A percentile compares a stretch with the other conserved stretches of the same genome.
phyloP scores from a whole-genome alignment of 2,888 invertebrate genomes.

The Drosophila ustulata region DNA sequence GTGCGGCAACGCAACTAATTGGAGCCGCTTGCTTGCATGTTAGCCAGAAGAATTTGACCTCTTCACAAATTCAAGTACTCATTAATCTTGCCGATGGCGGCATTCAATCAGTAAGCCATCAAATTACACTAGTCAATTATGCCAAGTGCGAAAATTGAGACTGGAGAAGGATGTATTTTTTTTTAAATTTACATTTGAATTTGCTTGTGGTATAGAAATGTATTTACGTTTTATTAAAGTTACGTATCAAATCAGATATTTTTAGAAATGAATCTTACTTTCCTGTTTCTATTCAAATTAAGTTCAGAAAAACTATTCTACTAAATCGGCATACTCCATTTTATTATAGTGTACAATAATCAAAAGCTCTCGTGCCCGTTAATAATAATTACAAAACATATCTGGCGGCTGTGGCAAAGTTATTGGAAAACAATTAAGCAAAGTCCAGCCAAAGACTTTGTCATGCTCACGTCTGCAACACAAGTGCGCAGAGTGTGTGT shows the following conservation, averaged over 20 bases:
- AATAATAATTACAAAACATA: slow-evolving; percentile 44
- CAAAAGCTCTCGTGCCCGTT: slow-evolving; percentile 12
- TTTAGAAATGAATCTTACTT: too few species aligned
- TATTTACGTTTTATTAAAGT: too few species aligned
- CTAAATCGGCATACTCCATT: neutral
- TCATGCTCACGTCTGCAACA: slow-evolving; percentile 34
- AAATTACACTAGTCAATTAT: slow-evolving; percentile 34
- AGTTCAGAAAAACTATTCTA: too few species aligned
- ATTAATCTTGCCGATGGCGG: slow-evolving; percentile 55
- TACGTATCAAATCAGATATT: too few species aligned
- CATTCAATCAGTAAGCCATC: slow-evolving; percentile 54
- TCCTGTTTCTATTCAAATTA: too few species aligned
- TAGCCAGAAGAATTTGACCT: slow-evolving; percentile 28
- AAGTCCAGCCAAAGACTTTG: slow-evolving; percentile 43
- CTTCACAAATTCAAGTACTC: slow-evolving; percentile 16
- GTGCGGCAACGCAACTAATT: slow-evolving; percentile 54
- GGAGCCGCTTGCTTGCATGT: slow-evolving; percentile 39
- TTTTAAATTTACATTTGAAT: too few species aligned
- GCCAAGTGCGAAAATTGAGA: neutral
- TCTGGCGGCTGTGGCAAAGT: slow-evolving; percentile 46
- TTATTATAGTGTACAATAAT: slow-evolving; percentile 12
- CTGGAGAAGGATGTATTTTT: too few species aligned
- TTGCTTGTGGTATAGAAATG: too few species aligned
- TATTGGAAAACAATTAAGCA: slow-evolving; percentile 69
- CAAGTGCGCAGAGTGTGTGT: slow-evolving; percentile 7